Evolutionary conservation across 2,888 invertebrate species (phyloP), one percentile per base, ranked within the genome.

Genomic region (Meloe dianella): DNA sequence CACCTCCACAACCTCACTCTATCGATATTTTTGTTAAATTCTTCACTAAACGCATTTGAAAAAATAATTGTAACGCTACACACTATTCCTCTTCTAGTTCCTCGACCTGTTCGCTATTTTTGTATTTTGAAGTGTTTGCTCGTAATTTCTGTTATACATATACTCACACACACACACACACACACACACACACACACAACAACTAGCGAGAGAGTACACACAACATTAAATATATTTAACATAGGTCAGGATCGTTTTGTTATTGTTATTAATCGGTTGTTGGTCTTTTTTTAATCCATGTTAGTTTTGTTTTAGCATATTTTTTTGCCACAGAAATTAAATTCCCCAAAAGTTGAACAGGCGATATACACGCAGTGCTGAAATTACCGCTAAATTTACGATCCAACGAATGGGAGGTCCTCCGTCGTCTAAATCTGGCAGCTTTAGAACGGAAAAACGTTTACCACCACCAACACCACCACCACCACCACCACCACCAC

Each of bases 91-190:
- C 54, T 20, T 24, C 54, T 54, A 54, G 54, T 54, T 54, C 54
- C 24, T 54, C 54, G 54, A 54, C 54, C 54, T 54, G 54, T 54
- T 54, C 54, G 54, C 54, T 54, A 54, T 54, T 54, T 54, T 54
- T 54, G 54, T 54, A 24, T 54, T n/a, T 51, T 54, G 4, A 54
- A 54, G 54, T 54, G 54, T 24, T 54, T 54, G 54, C 54, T 12
- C 54, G 54, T 54, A 54, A 54, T 54, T 54, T 54, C 54, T 54
- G 54, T 20, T 54, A 54, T 20, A 47, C 41, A 41, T 32, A 32
- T 7, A 32, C 7, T 6, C 32, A 32, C 2, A 27, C n/a, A n/a
- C n/a, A 51, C 47, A 47, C 41, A 41, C 8, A 32, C 10, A 32
- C 7, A 32, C 32, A 32, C 2, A 27, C n/a, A n/a, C n/a, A 51